Percentiles rank a stretch among this genome's conserved stretches.
phyloP scores from a whole-genome alignment of 2,113 vertebrate species.

The Mungos mungo region DNA sequence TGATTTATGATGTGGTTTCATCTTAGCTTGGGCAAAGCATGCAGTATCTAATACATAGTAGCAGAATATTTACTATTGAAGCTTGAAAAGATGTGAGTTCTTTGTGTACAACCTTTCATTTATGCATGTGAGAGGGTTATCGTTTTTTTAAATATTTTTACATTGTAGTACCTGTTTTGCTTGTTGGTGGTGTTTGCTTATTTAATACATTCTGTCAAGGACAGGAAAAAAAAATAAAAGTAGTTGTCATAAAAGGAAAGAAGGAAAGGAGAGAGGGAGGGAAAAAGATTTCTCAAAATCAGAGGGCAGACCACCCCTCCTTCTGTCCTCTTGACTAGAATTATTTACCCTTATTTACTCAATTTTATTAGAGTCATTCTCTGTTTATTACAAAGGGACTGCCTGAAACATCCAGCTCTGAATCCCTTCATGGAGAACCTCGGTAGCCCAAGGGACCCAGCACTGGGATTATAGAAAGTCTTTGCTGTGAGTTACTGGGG shows the following conservation, averaged over 20 bases:
- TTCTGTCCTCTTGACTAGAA: rapidly evolving
- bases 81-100: too few relatives aligned
- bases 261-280: not conserved
- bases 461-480: not conserved
- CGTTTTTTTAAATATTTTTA: too few relatives aligned
- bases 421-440: not conserved
- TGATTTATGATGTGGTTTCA: too few relatives aligned
- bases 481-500: not conserved
- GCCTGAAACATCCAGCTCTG: not conserved
- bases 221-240: too few relatives aligned
- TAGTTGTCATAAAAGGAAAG: not conserved
- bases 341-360: not conserved
- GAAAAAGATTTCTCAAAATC: not conserved
- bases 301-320: not conserved
- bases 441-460: not conserved
- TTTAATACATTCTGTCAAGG: too few relatives aligned
- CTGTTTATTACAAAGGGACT: not conserved
- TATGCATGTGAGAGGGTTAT: too few relatives aligned
- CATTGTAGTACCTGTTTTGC: too few relatives aligned
- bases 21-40: too few relatives aligned
- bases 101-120: too few relatives aligned
- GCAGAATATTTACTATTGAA: too few relatives aligned
- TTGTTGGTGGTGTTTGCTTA: too few relatives aligned
- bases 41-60: too few relatives aligned
- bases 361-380: not conserved